A percentile compares a stretch with the other conserved stretches of the same genome.
phyloP scores from a whole-genome alignment of 1,140 invertebrate genomes.

The Agrypnia vestita region DNA sequence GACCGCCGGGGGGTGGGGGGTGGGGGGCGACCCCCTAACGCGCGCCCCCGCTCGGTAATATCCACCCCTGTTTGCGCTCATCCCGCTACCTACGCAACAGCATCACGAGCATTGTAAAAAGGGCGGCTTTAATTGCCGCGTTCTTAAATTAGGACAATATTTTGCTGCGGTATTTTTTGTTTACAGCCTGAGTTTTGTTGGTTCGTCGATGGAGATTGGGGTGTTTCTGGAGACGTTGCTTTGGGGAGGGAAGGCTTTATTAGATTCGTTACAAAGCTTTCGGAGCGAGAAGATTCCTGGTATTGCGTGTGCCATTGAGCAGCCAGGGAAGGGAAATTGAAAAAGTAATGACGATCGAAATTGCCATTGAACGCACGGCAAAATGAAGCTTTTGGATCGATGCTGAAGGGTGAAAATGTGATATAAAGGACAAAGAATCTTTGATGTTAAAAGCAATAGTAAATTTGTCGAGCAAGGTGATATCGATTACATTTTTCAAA shows the following conservation, averaged over 20 bases:
- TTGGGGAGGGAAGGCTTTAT: slow-evolving; percentile 25
- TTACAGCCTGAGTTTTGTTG: neutral
- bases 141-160: neutral
- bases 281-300: slow-evolving; percentile 32
- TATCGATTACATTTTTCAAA: neutral
- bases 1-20: slow-evolving; percentile 8
- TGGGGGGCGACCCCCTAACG: neutral
- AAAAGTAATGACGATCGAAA: slow-evolving; percentile 39
- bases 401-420: neutral
- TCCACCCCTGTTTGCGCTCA: slow-evolving; percentile 22
- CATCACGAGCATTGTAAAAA: neutral
- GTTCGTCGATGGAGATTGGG: neutral
- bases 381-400: slow-evolving; percentile 6
- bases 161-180: neutral
- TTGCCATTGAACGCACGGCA: neutral
- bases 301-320: slow-evolving; percentile 28
- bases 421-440: neutral
- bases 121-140: neutral
- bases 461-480: neutral
- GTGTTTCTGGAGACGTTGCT: neutral
- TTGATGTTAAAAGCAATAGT: neutral
- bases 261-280: slow-evolving; percentile 40
- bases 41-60: slow-evolving; percentile 32
- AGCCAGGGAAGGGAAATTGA: slow-evolving; percentile 20
- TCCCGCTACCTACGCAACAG: too few relatives aligned